Evolutionary conservation across 2,888 invertebrate species (phyloP), one percentile per base, ranked within the genome.

Genomic region (Ditylenchus weischeri): DNA sequence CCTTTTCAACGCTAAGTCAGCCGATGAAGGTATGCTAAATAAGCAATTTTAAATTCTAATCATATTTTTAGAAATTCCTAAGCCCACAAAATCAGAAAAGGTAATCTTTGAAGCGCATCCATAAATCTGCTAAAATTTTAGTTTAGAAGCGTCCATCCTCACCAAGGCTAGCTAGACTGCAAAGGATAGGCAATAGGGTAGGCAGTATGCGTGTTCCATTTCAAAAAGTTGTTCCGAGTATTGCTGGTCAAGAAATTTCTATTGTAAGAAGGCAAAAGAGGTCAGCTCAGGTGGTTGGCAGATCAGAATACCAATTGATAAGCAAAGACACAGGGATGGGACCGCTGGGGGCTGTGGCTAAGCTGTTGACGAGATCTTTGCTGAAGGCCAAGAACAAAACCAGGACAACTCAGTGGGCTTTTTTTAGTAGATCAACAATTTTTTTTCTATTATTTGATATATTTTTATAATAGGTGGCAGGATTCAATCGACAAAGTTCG

Each of bases 341-440:
- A 1, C 59, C 59, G n/a, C 21, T 59, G 10, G 59, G 59, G 6
- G 36, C 23, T 10, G 59, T 59, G 36, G 59, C 59, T 3, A 59
- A 59, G 35, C 4, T 59, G 1, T 38, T 59, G 36, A 59, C 23
- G 13, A 36, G 11, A 35, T 23, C 36, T 13, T 21, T 59, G 59
- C 8, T 59, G 19, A 19, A 11, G 13, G 21, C 59, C 19, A 59
- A 59, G 35, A 59, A 59, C 43, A 59, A 59, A 36, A 59, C 59
- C 2, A 2, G 29, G 35, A 59, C 43, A 21, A 59, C 19, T 4
- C 19, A 59, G 59, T 59, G 35, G 13, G 59, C 29, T 7, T 15
- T 59, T 54, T 5, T 29, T 29, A 10, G 2, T 54, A 23, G 29
- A 23, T 2, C 13, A 15, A 10, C 54, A 54, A 43, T 8, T 43